Base-by-base conservation (phyloP, 2,888 invertebrate genomes). In the Eretmocerus hayati region DNA sequence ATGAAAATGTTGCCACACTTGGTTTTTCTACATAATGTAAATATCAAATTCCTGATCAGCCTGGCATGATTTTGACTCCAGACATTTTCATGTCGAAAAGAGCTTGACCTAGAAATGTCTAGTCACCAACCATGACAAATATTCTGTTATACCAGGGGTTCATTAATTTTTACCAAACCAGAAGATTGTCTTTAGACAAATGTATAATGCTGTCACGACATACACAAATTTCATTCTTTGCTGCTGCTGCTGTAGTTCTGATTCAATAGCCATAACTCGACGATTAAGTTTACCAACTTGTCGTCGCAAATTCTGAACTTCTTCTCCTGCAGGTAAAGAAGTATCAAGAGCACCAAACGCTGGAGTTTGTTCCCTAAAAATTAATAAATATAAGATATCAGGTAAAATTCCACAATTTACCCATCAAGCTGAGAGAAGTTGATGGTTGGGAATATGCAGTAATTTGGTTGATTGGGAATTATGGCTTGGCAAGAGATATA, bases 201-300 rank as follows among this genome's bases (percentile, higher is more conserved):
- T 81, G 72, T 92, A 93, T 23, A 90, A 86, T 60, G 92, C 77
- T 22, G 91, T 87, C 59, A 90, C 74, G 50, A 88, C 87, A 66
- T 88, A 90, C 39, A 90, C 76, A 61, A 91, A 81, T 66, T 91
- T 86, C 65, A 94, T 93, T 58, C 88, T 83, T 66, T 92, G 90
- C 62, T 88, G 82, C 50, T 90, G 78, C 64, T 87, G 86, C 59
- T 86, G 75, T 66, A 87, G 85, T 62, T 92, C 91, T 53, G 90
- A 79, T 73, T 94, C 93, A 55, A 94, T 81, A 5, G 86, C 81
- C 76, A 90, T 83, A 8, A 94, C 85, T 18, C 93, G 82, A 40
- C 91, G 81, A 69, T 90, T 90, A 55, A 94, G 70, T 69, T 91
- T 90, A 19, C 88, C 87, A 63, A 94, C 80, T 73, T 92, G 92